Conservation (phyloP, 2,113 vertebrate species). For the Ia io region DNA sequence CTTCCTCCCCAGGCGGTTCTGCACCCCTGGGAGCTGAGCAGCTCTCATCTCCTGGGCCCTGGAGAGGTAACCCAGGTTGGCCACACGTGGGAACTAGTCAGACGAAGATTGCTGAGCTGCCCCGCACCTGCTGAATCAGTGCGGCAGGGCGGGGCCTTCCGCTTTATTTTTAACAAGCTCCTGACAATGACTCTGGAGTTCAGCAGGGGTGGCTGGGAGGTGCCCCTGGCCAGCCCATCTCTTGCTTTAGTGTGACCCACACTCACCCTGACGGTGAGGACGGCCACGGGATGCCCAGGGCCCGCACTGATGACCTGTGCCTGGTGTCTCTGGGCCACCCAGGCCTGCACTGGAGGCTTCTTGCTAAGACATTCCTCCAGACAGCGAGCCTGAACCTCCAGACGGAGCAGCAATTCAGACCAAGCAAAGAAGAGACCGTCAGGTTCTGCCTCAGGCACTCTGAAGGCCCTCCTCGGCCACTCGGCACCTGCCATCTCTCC, state of each 20-base stretch:
- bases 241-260: not conserved
- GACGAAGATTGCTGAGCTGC: not conserved
- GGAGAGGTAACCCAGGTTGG: not conserved
- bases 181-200: not conserved
- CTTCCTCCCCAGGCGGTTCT: not conserved
- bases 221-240: not conserved
- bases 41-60: not conserved
- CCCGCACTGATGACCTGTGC: rapidly evolving
- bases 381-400: not conserved
- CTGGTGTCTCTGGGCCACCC: not conserved
- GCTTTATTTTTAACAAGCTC: slow-evolving; percentile 43
- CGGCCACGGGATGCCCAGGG: not conserved
- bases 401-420: not conserved
- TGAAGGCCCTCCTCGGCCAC: not conserved
- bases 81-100: not conserved
- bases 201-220: not conserved
- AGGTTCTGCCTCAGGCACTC: too few relatives aligned
- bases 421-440: not conserved
- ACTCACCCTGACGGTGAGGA: not conserved
- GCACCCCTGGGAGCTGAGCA: not conserved
- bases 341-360: not conserved
- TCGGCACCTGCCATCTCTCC: too few relatives aligned
- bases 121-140: slow-evolving; percentile 13
- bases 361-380: not conserved
- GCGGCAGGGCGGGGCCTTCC: not conserved